Base-by-base conservation (phyloP, 2,797 vertebrate species). In the Lithobates pipiens region DNA sequence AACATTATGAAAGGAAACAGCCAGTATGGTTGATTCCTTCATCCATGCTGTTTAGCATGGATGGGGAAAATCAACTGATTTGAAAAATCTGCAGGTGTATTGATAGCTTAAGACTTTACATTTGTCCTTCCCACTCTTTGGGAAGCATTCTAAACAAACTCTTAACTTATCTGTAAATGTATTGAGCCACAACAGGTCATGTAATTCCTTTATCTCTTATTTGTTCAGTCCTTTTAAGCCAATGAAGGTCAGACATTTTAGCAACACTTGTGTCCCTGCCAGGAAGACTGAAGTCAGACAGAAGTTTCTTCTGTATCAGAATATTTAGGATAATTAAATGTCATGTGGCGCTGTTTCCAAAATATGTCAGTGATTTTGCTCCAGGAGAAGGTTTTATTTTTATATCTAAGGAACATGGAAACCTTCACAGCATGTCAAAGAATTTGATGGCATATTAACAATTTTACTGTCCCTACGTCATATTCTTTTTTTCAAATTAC, bases 161-260 rank as follows among this genome's bases (percentile, higher is more conserved):
- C 21, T 68, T 68, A 11, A 21, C 15, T 18, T 50, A 69, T 70
- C 18, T n/a, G 67, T 80, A 54, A 80, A 70, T 54, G 46, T 70
- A 54, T 27, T 39, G 32, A 57, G 13, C 13, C 11, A 11, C 23
- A 32, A 15, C 10, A 70, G 32, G 29, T 61, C 32, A 36, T 42
- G 16, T 23, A 29, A 57, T 18, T 25, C 46, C 36, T 84, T 84
- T 68, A 71, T 77, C 27, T n/a, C 32, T 61, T 42, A 42, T 83
- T 57, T 77, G 76, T 76, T 84, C 32, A 32, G 21, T 78, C 50
- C 39, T 77, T 46, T 78, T 10, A 76, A 79, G 69, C 25, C 7
- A 15, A 85, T 74, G 69, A 85, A 85, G 76, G 83, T 85, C 69
- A 77, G 68, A 73, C 79, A 57, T 81, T 54, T 80, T 36, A 57